Evolutionary conservation across 2,797 vertebrate genomes (phyloP), one percentile per base, ranked within the genome.

Genomic region (Anguilla megastoma): DNA sequence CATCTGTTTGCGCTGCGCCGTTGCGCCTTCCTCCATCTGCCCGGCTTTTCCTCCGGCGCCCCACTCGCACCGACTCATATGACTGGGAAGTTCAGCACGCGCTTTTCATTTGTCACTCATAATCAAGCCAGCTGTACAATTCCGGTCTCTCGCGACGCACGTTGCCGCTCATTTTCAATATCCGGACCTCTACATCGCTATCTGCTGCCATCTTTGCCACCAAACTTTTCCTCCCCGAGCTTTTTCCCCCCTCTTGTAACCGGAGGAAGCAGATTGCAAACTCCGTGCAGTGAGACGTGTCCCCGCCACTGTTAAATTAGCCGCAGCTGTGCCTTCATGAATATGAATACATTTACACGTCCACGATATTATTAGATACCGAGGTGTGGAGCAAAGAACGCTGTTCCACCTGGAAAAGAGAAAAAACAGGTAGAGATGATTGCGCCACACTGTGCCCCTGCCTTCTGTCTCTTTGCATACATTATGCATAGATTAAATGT

Each of bases 261-360:
- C 93, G 93, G 92, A 94, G 95, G 95, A 98, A 97, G 97, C 97
- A 98, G 97, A 98, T 98, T 98, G 97, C 95, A 95, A 96, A 97
- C 97, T 97, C 96, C 95, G 96, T 95, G 96, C 96, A 96, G 96
- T 97, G 97, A 97, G 96, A 97, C 97, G 97, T 97, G 97, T 97
- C 97, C 95, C 97, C 97, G 97, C 97, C 97, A 97, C 97, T 95
- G 95, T 96, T 98, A 97, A 98, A 99, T 97, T 97, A 97, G 97
- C 33, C 48, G 16, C 97, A 98, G 97, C 97, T 98, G 97, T 95
- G 97, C 96, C 96, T 97, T 97, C 97, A 98, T 98, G 97, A 98
- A 98, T 99, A 99, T 98, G 97, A 97, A 98, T 98, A 96, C 97
- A 97, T 96, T 97, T 98, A 96, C 96, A 97, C 95, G 96, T 97